phyloP scores from a whole-genome alignment of 2,113 vertebrate species.

The Trematocara unimaculatum region DNA sequence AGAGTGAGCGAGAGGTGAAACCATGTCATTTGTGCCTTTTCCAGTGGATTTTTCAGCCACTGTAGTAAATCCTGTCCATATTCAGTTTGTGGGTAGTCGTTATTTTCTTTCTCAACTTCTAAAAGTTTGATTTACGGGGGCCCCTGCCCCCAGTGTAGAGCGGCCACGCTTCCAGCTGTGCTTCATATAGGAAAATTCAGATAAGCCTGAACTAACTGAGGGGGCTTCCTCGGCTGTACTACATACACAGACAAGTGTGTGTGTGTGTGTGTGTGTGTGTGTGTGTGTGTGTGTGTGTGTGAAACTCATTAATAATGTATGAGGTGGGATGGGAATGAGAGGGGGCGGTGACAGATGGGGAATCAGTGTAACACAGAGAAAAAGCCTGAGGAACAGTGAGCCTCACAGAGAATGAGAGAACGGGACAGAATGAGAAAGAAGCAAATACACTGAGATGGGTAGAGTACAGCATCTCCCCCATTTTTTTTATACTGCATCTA shows the following conservation, averaged over 20 bases:
- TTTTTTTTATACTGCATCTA: neutral
- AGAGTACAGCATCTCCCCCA: neutral
- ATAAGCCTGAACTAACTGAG: slow-evolving; percentile 17
- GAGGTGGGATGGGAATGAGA: slow-evolving; percentile 62
- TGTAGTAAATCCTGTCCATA: too few species aligned
- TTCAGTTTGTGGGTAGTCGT: too few species aligned
- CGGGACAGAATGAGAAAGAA: neutral
- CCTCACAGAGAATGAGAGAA: neutral
- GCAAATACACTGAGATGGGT: neutral
- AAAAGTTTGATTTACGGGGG: too few species aligned
- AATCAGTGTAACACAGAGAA: slow-evolving; percentile 24
- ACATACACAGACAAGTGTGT: neutral
- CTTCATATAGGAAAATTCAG: slow-evolving; percentile 9
- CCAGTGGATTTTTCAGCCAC: too few species aligned
- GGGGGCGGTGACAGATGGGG: slow-evolving; percentile 67
- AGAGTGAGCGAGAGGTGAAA: too few species aligned
- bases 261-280: neutral
- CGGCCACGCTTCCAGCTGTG: neutral
- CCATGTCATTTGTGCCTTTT: too few species aligned
- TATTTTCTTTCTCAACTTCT: too few species aligned
- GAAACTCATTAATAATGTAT: slow-evolving; percentile 68
- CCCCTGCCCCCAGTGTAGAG: neutral
- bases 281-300: neutral
- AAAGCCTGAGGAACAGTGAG: neutral
- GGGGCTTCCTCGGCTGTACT: neutral